Base-by-base conservation (phyloP, 1,140 invertebrate species). In the Anoplophora glabripennis region DNA sequence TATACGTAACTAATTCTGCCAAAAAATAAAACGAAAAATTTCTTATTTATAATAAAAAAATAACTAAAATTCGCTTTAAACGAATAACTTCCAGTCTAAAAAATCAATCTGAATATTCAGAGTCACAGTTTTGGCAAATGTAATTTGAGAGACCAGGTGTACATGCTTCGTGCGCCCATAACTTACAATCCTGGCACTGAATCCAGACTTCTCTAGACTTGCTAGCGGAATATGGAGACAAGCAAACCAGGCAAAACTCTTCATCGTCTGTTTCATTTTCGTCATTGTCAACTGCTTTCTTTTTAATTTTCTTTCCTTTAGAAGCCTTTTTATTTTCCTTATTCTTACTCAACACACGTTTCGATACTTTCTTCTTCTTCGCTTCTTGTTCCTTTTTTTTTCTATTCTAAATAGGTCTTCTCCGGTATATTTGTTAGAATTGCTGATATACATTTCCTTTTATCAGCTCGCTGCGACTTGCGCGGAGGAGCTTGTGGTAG, bases 301-400 rank as follows among this genome's bases (percentile, higher is more conserved):
- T 36, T 0, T 52, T n/a, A n/a, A n/a, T 52, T 52, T 21, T 3
- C 15, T 52, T 37, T n/a, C 0, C 12, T 52, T 17, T 21, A 37
- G 12, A 14, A 15, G 18, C 15, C 33, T 52, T 37, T 17, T 37
- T 17, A 9, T 37, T 21, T 52, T 38, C 17, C 5, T 52, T 37
- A n/a, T 52, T 52, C 36, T 33, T 28, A 48, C 46, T 14, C 41
- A 12, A 34, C 8, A 34, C 4, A 18, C 33, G 46, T 34, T 28
- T 48, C 10, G 28, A 48, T 48, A 10, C 10, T 10, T 52, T 52
- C 28, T 38, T 52, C 14, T 52, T 52, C 33, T 52, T 52, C 15
- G 35, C 48, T 7, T 52, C 48, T 52, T 8, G 48, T 52, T 38
- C 48, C 14, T 52, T 52, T 17, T 52, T 17, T 38, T n/a, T n/a